Evolutionary conservation across 92 coral and sea anemone genomes (phyloP).

Genomic region (Parazoanthus atlanticus): DNA sequence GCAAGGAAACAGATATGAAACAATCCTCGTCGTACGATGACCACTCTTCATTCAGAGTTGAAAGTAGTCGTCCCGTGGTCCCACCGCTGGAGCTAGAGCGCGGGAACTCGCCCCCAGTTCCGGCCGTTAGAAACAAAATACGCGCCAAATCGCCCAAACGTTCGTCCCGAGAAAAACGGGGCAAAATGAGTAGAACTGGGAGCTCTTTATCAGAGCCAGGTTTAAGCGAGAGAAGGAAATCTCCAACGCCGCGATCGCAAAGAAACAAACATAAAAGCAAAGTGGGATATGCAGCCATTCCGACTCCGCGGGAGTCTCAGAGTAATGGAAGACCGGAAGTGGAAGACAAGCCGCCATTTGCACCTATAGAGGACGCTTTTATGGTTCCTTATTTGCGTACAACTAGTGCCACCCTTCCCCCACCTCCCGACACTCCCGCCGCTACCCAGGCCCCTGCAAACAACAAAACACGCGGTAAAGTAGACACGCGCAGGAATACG

Average conservation of each 20-base stretch:
- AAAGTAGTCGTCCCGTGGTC: slow-evolving; percentile 28
- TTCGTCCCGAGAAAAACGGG: slow-evolving; percentile 39
- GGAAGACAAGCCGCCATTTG: slow-evolving; percentile 39
- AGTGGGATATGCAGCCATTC: slow-evolving; percentile 9
- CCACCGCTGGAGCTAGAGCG: slow-evolving; percentile 69
- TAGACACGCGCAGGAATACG: slow-evolving; percentile 26
- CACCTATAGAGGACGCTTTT: slow-evolving; percentile 70
- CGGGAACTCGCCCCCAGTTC: slow-evolving; percentile 66
- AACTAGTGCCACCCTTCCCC: slow-evolving; percentile 83
- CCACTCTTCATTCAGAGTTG: slow-evolving; percentile 43
- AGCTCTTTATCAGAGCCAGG: slow-evolving; percentile 66
- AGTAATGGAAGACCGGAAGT: slow-evolving; percentile 25
- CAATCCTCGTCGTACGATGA: slow-evolving; percentile 40
- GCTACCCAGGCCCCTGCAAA: slow-evolving; percentile 6
- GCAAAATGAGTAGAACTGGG: slow-evolving; percentile 48
- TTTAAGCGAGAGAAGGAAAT: slow-evolving; percentile 31
- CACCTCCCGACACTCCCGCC: slow-evolving; percentile 61
- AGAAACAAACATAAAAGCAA: slow-evolving; percentile 31
- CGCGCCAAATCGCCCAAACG: slow-evolving; percentile 44
- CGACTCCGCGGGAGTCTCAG: slow-evolving; percentile 39
- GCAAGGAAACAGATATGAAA: slow-evolving; percentile 23
- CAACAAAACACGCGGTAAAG: background rate
- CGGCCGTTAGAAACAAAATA: slow-evolving; percentile 54
- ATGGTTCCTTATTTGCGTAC: slow-evolving; percentile 84
- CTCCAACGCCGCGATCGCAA: slow-evolving; percentile 43